These are phyloP conservation scores for Wiebesia pumilae DNA, from an alignment of 1,140 invertebrate genomes.

Conservation along the genomic window DNA sequence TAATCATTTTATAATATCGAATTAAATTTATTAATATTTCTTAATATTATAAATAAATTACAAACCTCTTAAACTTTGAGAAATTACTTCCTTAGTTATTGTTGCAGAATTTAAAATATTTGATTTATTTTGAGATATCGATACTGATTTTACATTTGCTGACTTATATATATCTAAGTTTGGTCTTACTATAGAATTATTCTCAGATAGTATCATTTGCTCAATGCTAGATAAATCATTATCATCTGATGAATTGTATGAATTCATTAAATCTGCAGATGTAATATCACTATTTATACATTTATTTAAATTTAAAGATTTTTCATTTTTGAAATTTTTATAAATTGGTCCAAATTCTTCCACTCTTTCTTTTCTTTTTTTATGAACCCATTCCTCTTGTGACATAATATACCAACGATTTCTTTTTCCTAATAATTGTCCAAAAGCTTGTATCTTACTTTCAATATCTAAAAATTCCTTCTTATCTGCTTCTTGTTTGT, in stretches of 20 bases:
- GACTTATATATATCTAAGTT: not conserved
- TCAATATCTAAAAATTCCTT: slow-evolving; percentile 58
- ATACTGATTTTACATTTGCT: not conserved
- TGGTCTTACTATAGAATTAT: not conserved
- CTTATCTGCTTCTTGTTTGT: slow-evolving; percentile 67
- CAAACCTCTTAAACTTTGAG: not conserved
- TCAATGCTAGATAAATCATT: slow-evolving; percentile 58
- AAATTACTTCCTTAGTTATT: not conserved
- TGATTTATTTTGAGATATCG: not conserved
- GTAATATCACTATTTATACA: not conserved
- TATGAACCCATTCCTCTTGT: slow-evolving; percentile 87
- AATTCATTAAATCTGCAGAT: not conserved
- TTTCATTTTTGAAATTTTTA: slow-evolving; percentile 60
- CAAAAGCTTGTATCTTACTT: slow-evolving; percentile 69
- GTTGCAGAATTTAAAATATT: not conserved
- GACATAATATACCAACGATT: slow-evolving; percentile 77
- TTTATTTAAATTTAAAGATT: not conserved
- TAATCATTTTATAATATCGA: too few species aligned
- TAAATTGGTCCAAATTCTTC: slow-evolving; percentile 82
- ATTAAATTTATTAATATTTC: too few species aligned
- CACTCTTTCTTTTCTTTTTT: slow-evolving; percentile 80
- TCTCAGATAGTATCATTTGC: slow-evolving; percentile 57
- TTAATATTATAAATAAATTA: not conserved
- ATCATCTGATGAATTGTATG: not conserved
- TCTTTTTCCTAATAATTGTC: slow-evolving; percentile 66